These are phyloP conservation scores for Caenorhabditis sp. DNA, from an alignment of 2,888 invertebrate genomes.

Conservation along the genomic window DNA sequence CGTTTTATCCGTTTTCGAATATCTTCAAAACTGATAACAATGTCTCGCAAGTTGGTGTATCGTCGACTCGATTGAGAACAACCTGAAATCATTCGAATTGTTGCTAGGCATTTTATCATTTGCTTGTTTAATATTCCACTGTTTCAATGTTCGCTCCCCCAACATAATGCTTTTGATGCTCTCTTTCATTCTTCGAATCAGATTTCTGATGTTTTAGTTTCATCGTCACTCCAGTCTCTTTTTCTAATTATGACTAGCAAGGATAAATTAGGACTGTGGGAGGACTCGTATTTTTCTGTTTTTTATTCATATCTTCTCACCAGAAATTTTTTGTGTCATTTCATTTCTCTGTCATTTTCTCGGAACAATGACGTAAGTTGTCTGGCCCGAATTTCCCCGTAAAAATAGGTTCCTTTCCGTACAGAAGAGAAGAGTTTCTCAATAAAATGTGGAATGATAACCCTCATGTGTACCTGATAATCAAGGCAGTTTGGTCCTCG, in stretches of 20 bases:
- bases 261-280: neutral
- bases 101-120: too few species aligned
- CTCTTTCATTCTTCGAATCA: neutral
- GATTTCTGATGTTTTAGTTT: neutral
- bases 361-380: neutral
- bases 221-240: neutral
- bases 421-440: too few species aligned
- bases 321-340: too few species aligned
- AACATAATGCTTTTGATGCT: too few species aligned
- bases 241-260: neutral
- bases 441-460: neutral
- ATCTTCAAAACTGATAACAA: too few species aligned
- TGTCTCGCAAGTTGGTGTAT: too few species aligned
- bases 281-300: neutral
- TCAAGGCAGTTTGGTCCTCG: neutral
- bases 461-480: neutral
- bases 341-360: neutral
- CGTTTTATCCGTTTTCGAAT: too few species aligned
- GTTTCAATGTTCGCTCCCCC: neutral
- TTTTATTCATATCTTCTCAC: neutral
- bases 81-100: too few species aligned
- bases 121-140: too few species aligned
- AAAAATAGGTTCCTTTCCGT: too few species aligned
- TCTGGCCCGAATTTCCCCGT: too few species aligned
- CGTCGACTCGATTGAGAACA: too few species aligned